Base-by-base conservation (phyloP, 2,888 invertebrate genomes). In the Acronicta leporina region DNA sequence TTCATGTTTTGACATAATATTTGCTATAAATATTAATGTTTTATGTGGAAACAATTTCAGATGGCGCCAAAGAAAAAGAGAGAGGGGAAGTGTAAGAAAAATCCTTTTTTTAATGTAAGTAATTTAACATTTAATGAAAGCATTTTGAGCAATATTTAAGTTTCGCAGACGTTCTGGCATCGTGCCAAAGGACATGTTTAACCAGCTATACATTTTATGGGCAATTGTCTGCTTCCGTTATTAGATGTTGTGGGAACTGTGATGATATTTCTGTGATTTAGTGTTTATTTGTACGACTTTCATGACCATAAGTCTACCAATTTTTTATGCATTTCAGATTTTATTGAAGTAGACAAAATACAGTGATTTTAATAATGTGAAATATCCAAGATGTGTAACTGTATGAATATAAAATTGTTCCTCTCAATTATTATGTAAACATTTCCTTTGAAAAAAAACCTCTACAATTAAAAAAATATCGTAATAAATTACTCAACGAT, bases 11-110 rank as follows among this genome's bases (percentile, higher is more conserved):
- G 59, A 66, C 49, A 54, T 61, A 63, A 70, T 73, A 68, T 70
- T 63, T 63, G 10, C 53, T 20, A 63, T 68, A 65, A 65, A 71
- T 73, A 66, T 72, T 76, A 71, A 78, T 72, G 58, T 69, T 70
- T 71, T 68, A 69, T 76, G 69, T 79, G 69, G 59, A 67, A 70
- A 79, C 81, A 14, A 51, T 88, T 88, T 85, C 88, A 88, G 88
- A 78, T 81, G 80, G 77, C 51, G 77, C 47, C 44, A 27, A 35
- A 1, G 27, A 13, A 7, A 33, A 38, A 5, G n/a, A 38, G 38
- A 1, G 13, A 6, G n/a, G 2, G 16, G 20, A n/a, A 38, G 33
- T 20, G 38, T 15, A 14, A 45, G 47, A 47, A 63, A 45, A 45
- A 27, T 8, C 7, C 16, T 43, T 42, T 35, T 57, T 30, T 27